phyloP scores from a whole-genome alignment of 1,140 invertebrate species.

The Wiebesia pumilae region DNA sequence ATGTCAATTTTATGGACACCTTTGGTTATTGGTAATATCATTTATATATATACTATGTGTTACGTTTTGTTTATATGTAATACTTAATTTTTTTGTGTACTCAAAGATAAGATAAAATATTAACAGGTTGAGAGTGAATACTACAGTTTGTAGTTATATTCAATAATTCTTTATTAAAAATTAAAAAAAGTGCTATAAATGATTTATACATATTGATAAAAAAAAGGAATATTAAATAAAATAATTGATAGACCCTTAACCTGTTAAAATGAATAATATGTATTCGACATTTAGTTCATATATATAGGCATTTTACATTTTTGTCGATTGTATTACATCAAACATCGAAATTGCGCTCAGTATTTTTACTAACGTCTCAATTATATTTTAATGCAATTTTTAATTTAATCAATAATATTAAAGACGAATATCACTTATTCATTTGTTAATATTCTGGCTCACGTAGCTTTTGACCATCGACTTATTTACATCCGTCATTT shows the following conservation, averaged over 20 bases:
- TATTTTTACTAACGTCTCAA: slow-evolving; percentile 45
- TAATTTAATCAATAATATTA: slow-evolving; percentile 8
- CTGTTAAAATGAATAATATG: slow-evolving; percentile 29
- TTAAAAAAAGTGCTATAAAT: neutral
- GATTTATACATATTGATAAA: neutral
- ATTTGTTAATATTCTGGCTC: neutral
- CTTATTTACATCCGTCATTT: slow-evolving; percentile 26
- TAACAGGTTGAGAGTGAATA: slow-evolving; percentile 30
- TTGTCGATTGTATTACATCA: slow-evolving; percentile 60
- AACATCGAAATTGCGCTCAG: slow-evolving; percentile 57
- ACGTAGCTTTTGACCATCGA: slow-evolving; percentile 6
- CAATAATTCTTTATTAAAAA: neutral
- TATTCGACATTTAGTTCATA: slow-evolving; percentile 61
- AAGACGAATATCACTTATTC: neutral
- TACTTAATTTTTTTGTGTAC: slow-evolving; percentile 12
- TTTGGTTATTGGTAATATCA: neutral
- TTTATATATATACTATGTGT: neutral
- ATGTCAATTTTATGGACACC: slow-evolving; percentile 5
- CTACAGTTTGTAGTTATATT: neutral
- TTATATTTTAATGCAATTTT: slow-evolving; percentile 22
- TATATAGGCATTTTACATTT: slow-evolving; percentile 61
- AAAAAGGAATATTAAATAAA: neutral
- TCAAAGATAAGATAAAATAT: slow-evolving; percentile 19
- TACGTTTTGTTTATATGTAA: neutral
- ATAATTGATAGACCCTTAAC: neutral